These are phyloP conservation scores for Scaptomyza tumidula DNA, from an alignment of 2,888 invertebrate species.

Conservation along the genomic window DNA sequence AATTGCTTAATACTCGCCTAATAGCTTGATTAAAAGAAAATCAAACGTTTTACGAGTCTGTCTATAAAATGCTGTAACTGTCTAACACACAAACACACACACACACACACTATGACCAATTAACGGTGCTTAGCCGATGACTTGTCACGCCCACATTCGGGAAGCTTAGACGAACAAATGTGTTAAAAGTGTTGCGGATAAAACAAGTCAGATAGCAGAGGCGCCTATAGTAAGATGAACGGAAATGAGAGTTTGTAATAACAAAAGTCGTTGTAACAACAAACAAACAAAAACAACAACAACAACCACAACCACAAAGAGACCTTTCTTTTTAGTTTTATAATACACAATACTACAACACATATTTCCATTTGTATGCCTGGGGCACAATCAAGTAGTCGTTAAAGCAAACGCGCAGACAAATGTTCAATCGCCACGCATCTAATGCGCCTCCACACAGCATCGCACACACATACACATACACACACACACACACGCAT, in stretches of 20 bases:
- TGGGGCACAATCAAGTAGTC: conserved; percentile 70
- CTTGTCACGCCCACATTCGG: conserved; percentile 46
- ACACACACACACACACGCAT: background rate
- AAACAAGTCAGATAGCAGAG: conserved; percentile 55
- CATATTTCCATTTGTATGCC: conserved; percentile 32
- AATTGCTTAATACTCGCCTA: conserved; percentile 64
- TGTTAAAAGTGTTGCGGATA: conserved; percentile 40
- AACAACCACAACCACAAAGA: too few species aligned
- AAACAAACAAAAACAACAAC: conserved; percentile 5
- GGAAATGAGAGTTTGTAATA: conserved; percentile 60
- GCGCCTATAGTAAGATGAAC: conserved; percentile 64
- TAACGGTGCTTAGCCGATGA: conserved; percentile 44
- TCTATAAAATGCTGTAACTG: conserved; percentile 11
- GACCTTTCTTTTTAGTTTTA: conserved; percentile 23
- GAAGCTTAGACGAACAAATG: conserved; percentile 29
- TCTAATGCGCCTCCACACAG: conserved; percentile 31
- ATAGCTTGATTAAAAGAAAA: conserved; percentile 63
- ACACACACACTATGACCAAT: conserved; percentile 39
- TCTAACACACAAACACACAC: background rate
- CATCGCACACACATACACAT: too few species aligned
- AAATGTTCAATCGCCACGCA: conserved; percentile 39
- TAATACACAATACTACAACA: background rate
- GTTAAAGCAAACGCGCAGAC: conserved; percentile 60
- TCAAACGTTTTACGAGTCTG: conserved; percentile 60
- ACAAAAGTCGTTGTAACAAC: conserved; percentile 44